Conservation (phyloP, 2,797 vertebrate genomes). For the Neosalanx taihuensis region DNA sequence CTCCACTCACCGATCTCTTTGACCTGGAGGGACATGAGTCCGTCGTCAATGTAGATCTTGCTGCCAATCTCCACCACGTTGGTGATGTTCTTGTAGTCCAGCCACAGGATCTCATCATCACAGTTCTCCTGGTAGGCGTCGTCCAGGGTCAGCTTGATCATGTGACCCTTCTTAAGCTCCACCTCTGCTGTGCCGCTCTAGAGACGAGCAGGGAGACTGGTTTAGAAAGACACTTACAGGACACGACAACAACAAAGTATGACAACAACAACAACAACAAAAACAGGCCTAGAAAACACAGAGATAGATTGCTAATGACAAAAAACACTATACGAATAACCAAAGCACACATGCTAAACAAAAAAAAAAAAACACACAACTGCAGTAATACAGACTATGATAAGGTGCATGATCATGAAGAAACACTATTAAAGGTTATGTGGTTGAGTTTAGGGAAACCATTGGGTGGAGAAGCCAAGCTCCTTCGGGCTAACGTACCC, state of each 20-base stretch:
- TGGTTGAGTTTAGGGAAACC: background rate
- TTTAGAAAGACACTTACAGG: background rate
- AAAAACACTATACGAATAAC: no score
- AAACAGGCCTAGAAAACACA: no score
- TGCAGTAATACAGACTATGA: no score
- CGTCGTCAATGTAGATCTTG: conserved; percentile 95
- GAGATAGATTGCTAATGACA: no score
- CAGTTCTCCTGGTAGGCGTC: conserved; percentile 87
- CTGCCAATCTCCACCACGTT: conserved; percentile 89
- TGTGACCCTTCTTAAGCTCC: conserved; percentile 87
- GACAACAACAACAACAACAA: no score
- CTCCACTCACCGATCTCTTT: conserved; percentile 81
- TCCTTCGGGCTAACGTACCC: conserved; percentile 74
- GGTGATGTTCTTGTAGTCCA: conserved; percentile 96
- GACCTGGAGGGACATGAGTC: conserved; percentile 92
- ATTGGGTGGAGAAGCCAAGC: background rate
- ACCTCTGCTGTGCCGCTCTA: conserved; percentile 95
- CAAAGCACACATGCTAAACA: no score
- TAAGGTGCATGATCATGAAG: no score
- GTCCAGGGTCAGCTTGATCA: conserved; percentile 88
- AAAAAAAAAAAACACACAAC: no score
- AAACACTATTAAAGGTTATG: background rate
- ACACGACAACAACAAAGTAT: no score
- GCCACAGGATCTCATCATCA: conserved; percentile 84
- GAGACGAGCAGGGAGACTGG: background rate